Percentiles rank a stretch among this genome's conserved stretches.
Evolutionary conservation across 2,113 vertebrate species (phyloP).

Genomic region (Aptenodytes patagonicus): DNA sequence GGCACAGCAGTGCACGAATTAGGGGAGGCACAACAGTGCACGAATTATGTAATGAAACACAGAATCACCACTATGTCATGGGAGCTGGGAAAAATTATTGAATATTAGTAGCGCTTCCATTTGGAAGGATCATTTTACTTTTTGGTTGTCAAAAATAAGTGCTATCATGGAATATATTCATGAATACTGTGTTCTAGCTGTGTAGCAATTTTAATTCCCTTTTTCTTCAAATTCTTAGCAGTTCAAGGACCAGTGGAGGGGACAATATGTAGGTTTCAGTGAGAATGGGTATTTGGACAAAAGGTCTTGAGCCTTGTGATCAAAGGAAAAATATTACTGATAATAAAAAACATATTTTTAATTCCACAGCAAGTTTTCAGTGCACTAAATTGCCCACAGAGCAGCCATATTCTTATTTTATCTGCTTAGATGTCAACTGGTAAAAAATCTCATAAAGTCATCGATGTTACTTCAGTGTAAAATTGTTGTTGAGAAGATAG

Average conservation of each 20-base stretch:
- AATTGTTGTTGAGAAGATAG: not conserved
- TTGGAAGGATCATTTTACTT: not conserved
- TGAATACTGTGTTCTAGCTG: not conserved
- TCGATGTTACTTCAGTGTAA: not conserved
- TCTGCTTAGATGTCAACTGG: not conserved
- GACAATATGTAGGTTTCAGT: not conserved
- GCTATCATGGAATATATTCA: not conserved
- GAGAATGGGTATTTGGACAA: not conserved
- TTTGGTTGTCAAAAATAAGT: not conserved
- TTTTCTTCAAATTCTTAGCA: not conserved
- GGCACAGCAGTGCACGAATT: not conserved
- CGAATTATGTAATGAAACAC: not conserved
- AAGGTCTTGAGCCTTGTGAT: not conserved
- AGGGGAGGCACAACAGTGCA: not conserved
- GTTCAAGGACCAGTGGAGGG: not conserved
- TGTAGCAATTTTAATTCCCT: not conserved
- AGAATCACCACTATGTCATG: not conserved
- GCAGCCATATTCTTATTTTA: not conserved
- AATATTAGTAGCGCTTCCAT: not conserved
- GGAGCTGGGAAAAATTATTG: not conserved
- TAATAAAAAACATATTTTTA: not conserved
- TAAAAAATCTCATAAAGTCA: not conserved
- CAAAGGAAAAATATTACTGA: not conserved
- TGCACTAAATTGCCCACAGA: not conserved
- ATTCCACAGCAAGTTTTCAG: not conserved